phyloP scores from a whole-genome alignment of 2,888 invertebrate genomes.

The Ennomos quercinarius region DNA sequence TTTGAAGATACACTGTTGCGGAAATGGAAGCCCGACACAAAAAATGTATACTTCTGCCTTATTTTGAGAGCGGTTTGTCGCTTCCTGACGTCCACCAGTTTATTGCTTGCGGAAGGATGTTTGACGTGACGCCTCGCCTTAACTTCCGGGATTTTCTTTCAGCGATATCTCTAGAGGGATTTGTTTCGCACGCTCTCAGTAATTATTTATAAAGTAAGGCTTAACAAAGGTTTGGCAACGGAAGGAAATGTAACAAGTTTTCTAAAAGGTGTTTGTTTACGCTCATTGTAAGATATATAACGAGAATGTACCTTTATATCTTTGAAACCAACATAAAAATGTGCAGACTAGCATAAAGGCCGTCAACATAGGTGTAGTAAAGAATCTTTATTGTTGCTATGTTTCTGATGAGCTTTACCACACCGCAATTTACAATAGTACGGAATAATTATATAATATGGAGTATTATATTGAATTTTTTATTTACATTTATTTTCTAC shows the following conservation, averaged over 20 bases:
- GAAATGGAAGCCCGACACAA: too few species aligned
- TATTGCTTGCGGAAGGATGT: constrained; percentile 24
- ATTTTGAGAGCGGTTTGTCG: constrained; percentile 14
- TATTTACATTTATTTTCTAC: too few species aligned
- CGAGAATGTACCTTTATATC: too few species aligned
- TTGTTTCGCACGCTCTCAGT: constrained; percentile 14
- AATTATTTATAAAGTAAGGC: constrained; percentile 28
- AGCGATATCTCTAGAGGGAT: constrained; percentile 17
- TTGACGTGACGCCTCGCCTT: constrained; percentile 22
- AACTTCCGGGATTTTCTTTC: constrained; percentile 28
- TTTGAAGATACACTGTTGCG: constrained; percentile 1
- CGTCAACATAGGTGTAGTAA: too few species aligned
- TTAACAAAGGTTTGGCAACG: constrained; percentile 15
- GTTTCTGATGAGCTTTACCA: too few species aligned
- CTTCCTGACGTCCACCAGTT: constrained; percentile 17
- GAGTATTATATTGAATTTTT: too few species aligned
- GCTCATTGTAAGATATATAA: background rate
- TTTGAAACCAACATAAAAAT: too few species aligned
- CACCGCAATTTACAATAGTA: too few species aligned
- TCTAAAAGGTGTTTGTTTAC: background rate
- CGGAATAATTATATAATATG: too few species aligned
- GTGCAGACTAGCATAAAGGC: too few species aligned
- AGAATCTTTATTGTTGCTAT: too few species aligned
- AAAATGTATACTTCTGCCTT: background rate
- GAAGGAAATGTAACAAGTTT: constrained; percentile 4